Evolutionary conservation across 1,140 invertebrate species (phyloP), one percentile per base, ranked within the genome.

Genomic region (Aphis craccivora): DNA sequence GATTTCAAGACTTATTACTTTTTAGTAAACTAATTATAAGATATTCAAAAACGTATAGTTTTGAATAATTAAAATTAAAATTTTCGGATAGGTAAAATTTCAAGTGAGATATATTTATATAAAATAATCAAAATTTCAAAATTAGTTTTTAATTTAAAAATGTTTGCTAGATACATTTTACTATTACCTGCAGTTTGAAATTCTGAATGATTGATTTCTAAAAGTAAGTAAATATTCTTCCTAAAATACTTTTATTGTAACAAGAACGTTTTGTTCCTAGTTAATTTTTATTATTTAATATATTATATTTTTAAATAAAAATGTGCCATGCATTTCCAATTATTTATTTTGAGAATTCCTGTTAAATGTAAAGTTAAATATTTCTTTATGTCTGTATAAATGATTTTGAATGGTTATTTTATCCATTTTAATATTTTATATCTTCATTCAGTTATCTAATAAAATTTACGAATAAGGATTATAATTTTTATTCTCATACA

Each of bases 291-390:
- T 90, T 90, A 55, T 51, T 88, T 35, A 51, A 88, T 89, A 4
- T 76, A n/a, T 40, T 40, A 3, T 87, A 48, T 87, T 90, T 60
- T 55, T 60, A 43, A 90, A 90, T 40, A 20, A 90, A 18, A 90
- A 67, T 67, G 89, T 90, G 89, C 89, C 89, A 90, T 90, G 89
- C 89, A 90, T 90, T 90, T 90, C 37, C 55, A 90, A 43, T 89
- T 55, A 60, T 90, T 37, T 53, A 88, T 88, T 88, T n/a, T 88
- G 14, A 37, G 22, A 30, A 90, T 48, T 90, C 51, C 88, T 90
- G 88, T 90, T 90, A 76, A n/a, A 76, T 76, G 30, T 89, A 89
- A 37, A 89, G 37, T 37, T 40, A 25, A 23, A 89, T 51, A 84
- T 30, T 84, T 43, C 83, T 30, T 14, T 84, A 84, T 23, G 30